Evolutionary conservation across 2,888 invertebrate species (phyloP).

Genomic region (Zaprionus lineosus): DNA sequence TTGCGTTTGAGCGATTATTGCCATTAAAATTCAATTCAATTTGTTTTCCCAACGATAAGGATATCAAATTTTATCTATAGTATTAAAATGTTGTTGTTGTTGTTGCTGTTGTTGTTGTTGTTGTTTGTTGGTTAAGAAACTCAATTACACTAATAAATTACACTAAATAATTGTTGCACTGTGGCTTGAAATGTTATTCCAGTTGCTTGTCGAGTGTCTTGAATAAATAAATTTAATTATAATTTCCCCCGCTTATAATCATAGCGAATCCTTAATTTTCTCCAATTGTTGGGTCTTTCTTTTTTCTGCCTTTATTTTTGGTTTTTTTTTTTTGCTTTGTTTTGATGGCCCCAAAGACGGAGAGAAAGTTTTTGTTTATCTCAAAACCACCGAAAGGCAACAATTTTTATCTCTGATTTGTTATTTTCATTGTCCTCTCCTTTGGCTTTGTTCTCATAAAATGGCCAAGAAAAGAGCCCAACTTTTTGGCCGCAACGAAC

Average conservation of each 20-base stretch:
- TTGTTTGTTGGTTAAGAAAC: no score
- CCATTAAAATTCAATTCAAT: no score
- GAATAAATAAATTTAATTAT: neutral
- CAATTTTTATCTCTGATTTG: constrained; percentile 36
- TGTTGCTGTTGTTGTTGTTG: no score
- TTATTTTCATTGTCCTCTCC: constrained; percentile 6
- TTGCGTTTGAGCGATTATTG: no score
- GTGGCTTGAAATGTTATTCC: no score
- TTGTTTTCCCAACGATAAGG: no score
- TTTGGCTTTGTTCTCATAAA: constrained; percentile 8
- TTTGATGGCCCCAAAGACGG: neutral
- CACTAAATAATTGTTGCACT: no score
- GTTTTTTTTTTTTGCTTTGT: neutral
- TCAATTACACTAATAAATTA: no score
- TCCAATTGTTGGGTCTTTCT: neutral
- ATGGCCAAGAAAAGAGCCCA: constrained; percentile 34
- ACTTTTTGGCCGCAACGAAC: constrained; percentile 55
- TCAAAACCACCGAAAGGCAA: constrained; percentile 42
- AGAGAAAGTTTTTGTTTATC: constrained; percentile 44
- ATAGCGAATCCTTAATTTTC: neutral
- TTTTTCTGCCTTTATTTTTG: neutral
- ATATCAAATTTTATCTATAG: no score
- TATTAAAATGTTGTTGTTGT: no score
- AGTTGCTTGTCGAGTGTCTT: no score
- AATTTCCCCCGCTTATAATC: no score